Conservation (phyloP, 1,140 invertebrate species). For the Helicoverpa armigera region DNA sequence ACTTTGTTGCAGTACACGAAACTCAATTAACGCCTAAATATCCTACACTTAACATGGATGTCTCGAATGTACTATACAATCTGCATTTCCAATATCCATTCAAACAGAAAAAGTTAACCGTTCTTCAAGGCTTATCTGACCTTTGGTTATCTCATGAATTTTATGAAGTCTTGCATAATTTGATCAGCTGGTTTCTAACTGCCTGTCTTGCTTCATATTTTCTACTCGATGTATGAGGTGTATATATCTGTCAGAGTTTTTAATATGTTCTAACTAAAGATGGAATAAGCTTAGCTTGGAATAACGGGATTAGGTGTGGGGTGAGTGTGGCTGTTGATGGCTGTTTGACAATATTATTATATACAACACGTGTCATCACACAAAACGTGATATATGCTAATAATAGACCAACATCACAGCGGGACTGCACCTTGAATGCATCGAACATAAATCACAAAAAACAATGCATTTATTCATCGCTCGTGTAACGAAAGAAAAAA, state of each 20-base stretch:
- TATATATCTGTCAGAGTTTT: constrained; percentile 12
- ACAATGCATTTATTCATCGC: too few species aligned
- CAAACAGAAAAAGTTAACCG: background rate
- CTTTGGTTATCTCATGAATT: background rate
- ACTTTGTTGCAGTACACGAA: too few species aligned
- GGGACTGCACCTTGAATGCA: too few species aligned
- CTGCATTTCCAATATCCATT: background rate
- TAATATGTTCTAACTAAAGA: background rate
- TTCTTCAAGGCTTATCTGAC: background rate
- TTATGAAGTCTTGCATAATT: constrained; percentile 19
- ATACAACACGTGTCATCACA: too few species aligned
- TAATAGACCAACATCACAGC: too few species aligned
- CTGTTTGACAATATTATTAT: too few species aligned
- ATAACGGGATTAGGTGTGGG: background rate
- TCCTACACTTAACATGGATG: too few species aligned
- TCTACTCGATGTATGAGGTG: background rate
- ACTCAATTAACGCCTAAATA: too few species aligned
- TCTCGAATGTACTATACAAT: too few species aligned
- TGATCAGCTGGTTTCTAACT: constrained; percentile 9
- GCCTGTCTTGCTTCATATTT: background rate
- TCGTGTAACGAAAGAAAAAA: too few species aligned
- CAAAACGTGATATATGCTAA: too few species aligned
- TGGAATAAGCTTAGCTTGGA: background rate
- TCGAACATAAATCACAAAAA: too few species aligned
- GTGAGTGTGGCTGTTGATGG: background rate